phyloP scores from a whole-genome alignment of 2,888 invertebrate genomes.

The Gasteruption jaculator region DNA sequence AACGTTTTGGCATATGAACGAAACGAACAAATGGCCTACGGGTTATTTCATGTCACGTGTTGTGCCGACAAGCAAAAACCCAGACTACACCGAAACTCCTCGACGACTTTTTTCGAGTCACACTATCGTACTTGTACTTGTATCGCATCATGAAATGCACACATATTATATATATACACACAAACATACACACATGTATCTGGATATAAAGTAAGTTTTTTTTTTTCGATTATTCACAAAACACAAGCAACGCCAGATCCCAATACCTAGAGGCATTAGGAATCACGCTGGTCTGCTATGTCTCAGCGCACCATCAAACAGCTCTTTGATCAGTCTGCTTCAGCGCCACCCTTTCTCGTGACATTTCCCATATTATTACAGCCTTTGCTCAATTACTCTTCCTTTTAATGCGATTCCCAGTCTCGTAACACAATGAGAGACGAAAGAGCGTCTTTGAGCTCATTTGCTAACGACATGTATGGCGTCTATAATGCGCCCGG shows the following conservation, averaged over 20 bases:
- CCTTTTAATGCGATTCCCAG: too few species aligned
- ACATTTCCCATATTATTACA: too few species aligned
- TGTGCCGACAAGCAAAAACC: slow-evolving; percentile 38
- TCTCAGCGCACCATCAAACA: too few species aligned
- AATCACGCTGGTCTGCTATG: too few species aligned
- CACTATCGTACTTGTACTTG: slow-evolving; percentile 16
- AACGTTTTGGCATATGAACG: slow-evolving; percentile 19
- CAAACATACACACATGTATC: background rate
- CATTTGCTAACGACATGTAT: too few species aligned
- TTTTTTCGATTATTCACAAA: slow-evolving; percentile 42
- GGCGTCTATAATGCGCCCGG: too few species aligned
- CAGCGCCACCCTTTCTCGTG: too few species aligned
- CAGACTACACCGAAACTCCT: slow-evolving; percentile 32
- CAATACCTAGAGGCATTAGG: slow-evolving; percentile 28
- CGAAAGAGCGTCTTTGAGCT: too few species aligned
- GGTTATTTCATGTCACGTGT: slow-evolving; percentile 41
- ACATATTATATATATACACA: background rate
- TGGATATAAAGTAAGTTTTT: slow-evolving; percentile 13
- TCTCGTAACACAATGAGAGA: too few species aligned
- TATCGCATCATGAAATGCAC: slow-evolving; percentile 14
- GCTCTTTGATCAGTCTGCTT: too few species aligned
- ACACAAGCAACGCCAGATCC: slow-evolving; percentile 35
- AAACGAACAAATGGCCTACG: slow-evolving; percentile 28
- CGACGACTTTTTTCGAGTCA: slow-evolving; percentile 20
- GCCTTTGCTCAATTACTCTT: too few species aligned